Evolutionary conservation across 2,888 invertebrate genomes (phyloP).

Genomic region (Copidosoma aretas): DNA sequence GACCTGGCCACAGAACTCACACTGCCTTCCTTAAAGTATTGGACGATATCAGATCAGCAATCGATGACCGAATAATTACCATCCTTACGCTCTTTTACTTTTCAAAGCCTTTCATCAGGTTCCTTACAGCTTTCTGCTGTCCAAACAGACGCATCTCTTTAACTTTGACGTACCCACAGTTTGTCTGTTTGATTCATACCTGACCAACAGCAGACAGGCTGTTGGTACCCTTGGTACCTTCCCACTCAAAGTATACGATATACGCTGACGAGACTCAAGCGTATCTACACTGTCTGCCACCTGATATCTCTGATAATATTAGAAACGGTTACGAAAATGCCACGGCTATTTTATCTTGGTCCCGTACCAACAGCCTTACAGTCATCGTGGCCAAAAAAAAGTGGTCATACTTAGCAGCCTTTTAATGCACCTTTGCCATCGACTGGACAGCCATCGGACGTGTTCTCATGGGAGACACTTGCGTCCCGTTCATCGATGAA

Average conservation of each 20-base stretch:
- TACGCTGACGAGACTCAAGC: neutral
- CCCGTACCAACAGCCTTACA: neutral
- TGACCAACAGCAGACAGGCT: neutral
- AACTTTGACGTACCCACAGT: neutral
- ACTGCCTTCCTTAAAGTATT: neutral
- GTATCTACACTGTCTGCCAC: neutral
- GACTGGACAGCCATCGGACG: neutral
- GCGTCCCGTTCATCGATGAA: too few relatives aligned
- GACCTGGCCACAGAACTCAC: neutral
- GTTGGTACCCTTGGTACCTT: neutral
- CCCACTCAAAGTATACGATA: neutral
- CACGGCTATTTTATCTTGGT: neutral
- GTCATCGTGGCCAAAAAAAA: neutral
- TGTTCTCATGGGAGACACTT: too few relatives aligned
- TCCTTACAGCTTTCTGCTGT: neutral
- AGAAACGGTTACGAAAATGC: neutral
- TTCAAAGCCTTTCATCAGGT: conserved; percentile 2
- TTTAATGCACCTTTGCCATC: neutral
- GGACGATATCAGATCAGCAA: neutral
- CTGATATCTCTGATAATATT: neutral
- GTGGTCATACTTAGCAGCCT: neutral
- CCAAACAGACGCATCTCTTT: too few relatives aligned
- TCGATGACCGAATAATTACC: neutral
- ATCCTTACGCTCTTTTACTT: neutral
- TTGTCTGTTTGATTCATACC: neutral